Conservation (phyloP, 2,888 invertebrate genomes). For the Phanerotoma sp. region DNA sequence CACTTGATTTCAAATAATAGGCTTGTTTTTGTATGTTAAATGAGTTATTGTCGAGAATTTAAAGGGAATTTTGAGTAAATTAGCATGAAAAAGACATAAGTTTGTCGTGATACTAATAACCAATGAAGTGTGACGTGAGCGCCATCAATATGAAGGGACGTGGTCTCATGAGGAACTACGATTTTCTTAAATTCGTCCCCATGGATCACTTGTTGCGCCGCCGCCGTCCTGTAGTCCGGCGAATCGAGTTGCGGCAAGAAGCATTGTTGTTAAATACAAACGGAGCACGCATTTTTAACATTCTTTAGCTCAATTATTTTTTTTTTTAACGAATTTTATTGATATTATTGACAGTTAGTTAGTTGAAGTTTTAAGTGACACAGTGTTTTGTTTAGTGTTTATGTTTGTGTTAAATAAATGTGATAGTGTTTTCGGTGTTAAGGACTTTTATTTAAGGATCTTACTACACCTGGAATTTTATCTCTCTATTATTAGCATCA, state of each 20-base stretch:
- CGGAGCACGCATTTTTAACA: too few relatives aligned
- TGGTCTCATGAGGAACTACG: conserved; percentile 15
- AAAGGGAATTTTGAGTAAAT: too few relatives aligned
- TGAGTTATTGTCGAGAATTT: too few relatives aligned
- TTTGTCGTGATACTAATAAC: not conserved
- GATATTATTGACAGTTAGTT: not conserved
- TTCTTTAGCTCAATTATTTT: not conserved
- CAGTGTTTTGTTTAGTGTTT: conserved; percentile 7
- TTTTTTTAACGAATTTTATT: not conserved
- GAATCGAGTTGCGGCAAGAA: conserved; percentile 33
- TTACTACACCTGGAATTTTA: conserved; percentile 5
- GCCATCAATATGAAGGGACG: conserved; percentile 13
- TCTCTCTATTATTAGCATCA: conserved; percentile 19
- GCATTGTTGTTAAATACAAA: not conserved
- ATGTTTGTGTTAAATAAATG: conserved; percentile 17
- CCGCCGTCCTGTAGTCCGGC: conserved; percentile 42
- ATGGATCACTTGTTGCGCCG: conserved; percentile 50
- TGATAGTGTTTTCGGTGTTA: conserved; percentile 6
- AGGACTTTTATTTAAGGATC: conserved; percentile 15
- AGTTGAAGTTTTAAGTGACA: not conserved
- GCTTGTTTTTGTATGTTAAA: too few relatives aligned
- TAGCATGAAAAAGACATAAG: not conserved
- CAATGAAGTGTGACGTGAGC: conserved; percentile 2
- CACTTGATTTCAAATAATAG: too few relatives aligned
- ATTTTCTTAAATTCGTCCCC: conserved; percentile 18